A percentile compares a stretch with the other conserved stretches of the same genome.
These are phyloP conservation scores for Boloria selene DNA, from an alignment of 2,888 invertebrate genomes.

Conservation along the genomic window DNA sequence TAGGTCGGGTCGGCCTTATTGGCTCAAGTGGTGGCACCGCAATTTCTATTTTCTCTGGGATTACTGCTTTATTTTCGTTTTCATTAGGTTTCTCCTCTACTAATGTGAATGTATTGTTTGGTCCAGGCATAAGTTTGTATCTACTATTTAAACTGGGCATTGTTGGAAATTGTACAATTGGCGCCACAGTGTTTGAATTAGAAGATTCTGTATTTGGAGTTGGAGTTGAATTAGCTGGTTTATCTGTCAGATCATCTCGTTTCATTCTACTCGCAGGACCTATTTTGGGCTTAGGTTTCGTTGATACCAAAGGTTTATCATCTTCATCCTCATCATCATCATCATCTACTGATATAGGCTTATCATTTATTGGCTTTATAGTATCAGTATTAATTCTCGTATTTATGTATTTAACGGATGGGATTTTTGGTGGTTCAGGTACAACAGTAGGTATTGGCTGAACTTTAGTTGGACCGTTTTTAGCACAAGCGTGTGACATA, in stretches of 20 bases:
- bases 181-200: constrained; percentile 34
- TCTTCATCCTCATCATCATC: constrained; percentile 43
- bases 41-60: constrained; percentile 10
- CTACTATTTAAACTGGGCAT: constrained; percentile 61
- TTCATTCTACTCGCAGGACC: constrained; percentile 72
- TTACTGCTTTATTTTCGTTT: constrained; percentile 33
- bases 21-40: constrained; percentile 4
- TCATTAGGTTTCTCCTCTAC: constrained; percentile 56
- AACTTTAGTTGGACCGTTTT: constrained; percentile 62
- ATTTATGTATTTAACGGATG: constrained; percentile 71
- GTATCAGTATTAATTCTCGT: constrained; percentile 54
- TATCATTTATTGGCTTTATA: constrained; percentile 47
- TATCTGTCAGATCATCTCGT: constrained; percentile 38
- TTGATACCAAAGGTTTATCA: constrained; percentile 38
- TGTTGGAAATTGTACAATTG: constrained; percentile 55
- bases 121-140: constrained; percentile 70
- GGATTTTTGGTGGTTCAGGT: constrained; percentile 59
- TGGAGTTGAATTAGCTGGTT: constrained; percentile 32
- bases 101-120: constrained; percentile 68
- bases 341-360: constrained; percentile 29
- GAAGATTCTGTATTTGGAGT: constrained; percentile 25
- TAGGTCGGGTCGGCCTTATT: constrained; percentile 3
- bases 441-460: constrained; percentile 51
- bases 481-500: constrained; percentile 69
- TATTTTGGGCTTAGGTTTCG: constrained; percentile 58